Evolutionary conservation across 2,888 invertebrate genomes (phyloP).

Genomic region (Meghimatium bilineatum): DNA sequence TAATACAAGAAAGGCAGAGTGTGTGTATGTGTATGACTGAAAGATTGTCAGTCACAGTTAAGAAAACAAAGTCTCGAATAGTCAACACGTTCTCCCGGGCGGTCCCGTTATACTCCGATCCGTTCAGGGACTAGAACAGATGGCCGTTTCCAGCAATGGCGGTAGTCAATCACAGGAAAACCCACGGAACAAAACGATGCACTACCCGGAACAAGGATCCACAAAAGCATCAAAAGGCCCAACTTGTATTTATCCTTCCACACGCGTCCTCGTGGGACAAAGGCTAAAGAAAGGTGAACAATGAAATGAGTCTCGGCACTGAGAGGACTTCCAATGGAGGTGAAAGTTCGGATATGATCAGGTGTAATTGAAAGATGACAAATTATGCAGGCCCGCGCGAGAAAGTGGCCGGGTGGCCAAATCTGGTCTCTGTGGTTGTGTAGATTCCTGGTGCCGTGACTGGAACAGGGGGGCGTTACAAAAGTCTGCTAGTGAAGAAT

Average conservation of each 20-base stretch:
- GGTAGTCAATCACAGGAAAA: not conserved
- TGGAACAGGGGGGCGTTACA: not conserved
- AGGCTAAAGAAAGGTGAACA: not conserved
- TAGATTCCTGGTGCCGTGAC: not conserved
- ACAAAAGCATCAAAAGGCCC: slow-evolving; percentile 17
- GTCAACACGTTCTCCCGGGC: too few species aligned
- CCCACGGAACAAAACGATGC: slow-evolving; percentile 1
- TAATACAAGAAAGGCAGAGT: too few species aligned
- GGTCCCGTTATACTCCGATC: not conserved
- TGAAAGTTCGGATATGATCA: slow-evolving; percentile 24
- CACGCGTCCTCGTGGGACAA: slow-evolving; percentile 1
- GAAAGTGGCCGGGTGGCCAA: slow-evolving; percentile 24
- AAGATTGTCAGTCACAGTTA: too few species aligned
- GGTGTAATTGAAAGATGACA: slow-evolving; percentile 15
- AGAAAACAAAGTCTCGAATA: too few species aligned
- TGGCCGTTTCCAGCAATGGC: slow-evolving; percentile 4
- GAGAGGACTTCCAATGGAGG: not conserved
- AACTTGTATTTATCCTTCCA: slow-evolving; percentile 10
- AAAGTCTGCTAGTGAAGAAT: not conserved
- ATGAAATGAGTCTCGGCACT: not conserved
- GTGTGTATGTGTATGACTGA: too few species aligned
- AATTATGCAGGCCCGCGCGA: slow-evolving; percentile 22
- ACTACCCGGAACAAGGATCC: slow-evolving; percentile 5
- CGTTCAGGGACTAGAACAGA: not conserved
- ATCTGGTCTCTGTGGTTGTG: not conserved